Conservation (phyloP, 2,888 invertebrate species). For the Allygus modestus region DNA sequence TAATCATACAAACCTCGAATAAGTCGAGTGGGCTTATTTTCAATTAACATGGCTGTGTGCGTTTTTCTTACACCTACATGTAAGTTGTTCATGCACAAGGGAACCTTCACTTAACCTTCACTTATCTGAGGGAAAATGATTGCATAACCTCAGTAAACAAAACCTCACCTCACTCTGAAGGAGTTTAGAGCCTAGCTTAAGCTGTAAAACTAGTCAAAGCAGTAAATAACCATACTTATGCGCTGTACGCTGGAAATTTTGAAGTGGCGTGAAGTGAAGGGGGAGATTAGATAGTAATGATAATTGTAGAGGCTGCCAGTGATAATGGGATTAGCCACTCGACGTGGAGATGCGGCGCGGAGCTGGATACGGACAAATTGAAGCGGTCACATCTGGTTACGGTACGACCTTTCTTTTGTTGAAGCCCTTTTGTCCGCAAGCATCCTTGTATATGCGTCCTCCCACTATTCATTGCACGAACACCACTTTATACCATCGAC, state of each 20-base stretch:
- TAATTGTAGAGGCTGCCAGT: not conserved
- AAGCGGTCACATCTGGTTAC: slow-evolving; percentile 34
- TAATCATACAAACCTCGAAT: too few species aligned
- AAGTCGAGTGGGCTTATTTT: too few species aligned
- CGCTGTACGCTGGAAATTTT: not conserved
- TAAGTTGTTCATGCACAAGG: too few species aligned
- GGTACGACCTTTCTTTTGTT: slow-evolving; percentile 29
- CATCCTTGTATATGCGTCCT: slow-evolving; percentile 14
- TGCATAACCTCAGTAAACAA: too few species aligned
- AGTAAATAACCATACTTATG: not conserved
- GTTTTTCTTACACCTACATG: too few species aligned
- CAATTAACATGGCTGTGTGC: too few species aligned
- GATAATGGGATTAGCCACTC: not conserved
- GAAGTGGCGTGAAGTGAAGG: not conserved
- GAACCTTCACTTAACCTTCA: too few species aligned
- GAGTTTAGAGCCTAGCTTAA: not conserved
- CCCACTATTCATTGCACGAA: slow-evolving; percentile 15
- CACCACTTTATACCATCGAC: not conserved
- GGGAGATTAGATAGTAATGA: not conserved
- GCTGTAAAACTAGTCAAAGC: not conserved
- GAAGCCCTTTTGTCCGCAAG: not conserved
- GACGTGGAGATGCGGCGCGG: not conserved
- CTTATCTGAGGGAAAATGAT: too few species aligned
- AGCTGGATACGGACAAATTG: not conserved
- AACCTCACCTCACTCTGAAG: too few species aligned